Evolutionary conservation across 2,113 vertebrate genomes (phyloP).

Genomic region (Sitta europaea): DNA sequence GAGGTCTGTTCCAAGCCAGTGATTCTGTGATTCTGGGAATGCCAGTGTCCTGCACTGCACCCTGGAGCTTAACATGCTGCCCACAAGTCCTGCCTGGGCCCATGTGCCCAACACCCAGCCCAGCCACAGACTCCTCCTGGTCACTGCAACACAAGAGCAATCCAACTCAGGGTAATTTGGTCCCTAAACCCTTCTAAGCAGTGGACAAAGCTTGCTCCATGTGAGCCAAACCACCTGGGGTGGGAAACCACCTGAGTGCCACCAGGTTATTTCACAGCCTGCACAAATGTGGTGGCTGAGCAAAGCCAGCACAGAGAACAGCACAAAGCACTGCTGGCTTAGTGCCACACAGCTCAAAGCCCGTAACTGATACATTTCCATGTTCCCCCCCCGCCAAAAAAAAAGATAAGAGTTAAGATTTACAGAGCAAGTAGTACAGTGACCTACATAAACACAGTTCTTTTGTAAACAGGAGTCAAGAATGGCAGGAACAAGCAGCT

Average conservation of each 20-base stretch:
- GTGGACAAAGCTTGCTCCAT: rapidly evolving
- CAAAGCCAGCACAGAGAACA: background rate
- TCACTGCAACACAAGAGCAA: background rate
- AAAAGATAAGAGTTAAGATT: constrained; percentile 4
- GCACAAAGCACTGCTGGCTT: background rate
- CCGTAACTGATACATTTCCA: background rate
- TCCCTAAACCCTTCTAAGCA: background rate
- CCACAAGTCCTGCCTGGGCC: background rate
- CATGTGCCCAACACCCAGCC: background rate
- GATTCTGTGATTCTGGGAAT: too few species aligned
- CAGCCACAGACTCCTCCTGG: background rate
- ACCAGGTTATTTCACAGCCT: background rate
- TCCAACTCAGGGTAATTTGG: background rate
- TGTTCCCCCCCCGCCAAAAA: rapidly evolving
- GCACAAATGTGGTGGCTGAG: background rate
- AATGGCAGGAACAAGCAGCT: background rate
- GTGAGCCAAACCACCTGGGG: background rate
- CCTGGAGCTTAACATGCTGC: background rate
- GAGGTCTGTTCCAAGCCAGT: too few species aligned
- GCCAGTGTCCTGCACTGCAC: background rate
- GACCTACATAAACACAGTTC: constrained; percentile 12
- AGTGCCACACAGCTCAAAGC: background rate
- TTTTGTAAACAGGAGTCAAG: background rate
- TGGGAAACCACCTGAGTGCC: background rate
- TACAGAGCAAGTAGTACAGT: background rate